A percentile compares a stretch with the other conserved stretches of the same genome.
These are phyloP conservation scores for Heterodera filipjevi DNA, from an alignment of 2,888 invertebrate species.

Conservation along the genomic window DNA sequence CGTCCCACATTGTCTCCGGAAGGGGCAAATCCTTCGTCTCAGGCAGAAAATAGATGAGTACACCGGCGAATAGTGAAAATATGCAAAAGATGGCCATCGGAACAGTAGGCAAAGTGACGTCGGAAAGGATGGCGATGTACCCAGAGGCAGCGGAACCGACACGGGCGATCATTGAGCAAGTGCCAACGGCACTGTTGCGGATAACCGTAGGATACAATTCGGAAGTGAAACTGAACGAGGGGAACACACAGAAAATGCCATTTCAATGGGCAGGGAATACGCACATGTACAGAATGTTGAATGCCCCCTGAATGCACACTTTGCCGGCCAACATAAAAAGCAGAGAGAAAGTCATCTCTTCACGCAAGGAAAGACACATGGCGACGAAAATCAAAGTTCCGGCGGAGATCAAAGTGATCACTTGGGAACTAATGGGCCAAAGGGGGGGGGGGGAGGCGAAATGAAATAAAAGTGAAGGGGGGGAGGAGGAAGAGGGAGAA, in stretches of 20 bases:
- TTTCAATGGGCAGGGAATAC: not conserved
- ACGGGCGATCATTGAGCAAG: slow-evolving; percentile 62
- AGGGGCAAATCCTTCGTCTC: slow-evolving; percentile 63
- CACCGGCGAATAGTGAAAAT: slow-evolving; percentile 54
- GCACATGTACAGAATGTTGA: slow-evolving; percentile 63
- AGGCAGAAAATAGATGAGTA: slow-evolving; percentile 61
- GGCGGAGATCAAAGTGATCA: slow-evolving; percentile 59
- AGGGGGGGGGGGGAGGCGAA: not conserved
- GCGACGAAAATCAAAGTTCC: slow-evolving; percentile 61
- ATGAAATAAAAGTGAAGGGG: too few relatives aligned
- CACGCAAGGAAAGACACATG: slow-evolving; percentile 52
- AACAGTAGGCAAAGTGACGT: slow-evolving; percentile 49
- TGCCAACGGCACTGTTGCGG: slow-evolving; percentile 63
- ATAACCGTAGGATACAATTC: slow-evolving; percentile 65
- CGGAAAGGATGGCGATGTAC: slow-evolving; percentile 38
- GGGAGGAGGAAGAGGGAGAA: too few relatives aligned
- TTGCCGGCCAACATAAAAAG: slow-evolving; percentile 63
- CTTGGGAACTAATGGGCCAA: slow-evolving; percentile 53
- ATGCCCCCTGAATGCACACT: slow-evolving; percentile 64
- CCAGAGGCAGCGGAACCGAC: slow-evolving; percentile 63
- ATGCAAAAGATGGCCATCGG: slow-evolving; percentile 65
- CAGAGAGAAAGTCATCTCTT: slow-evolving; percentile 51
- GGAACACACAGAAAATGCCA: slow-evolving; percentile 58
- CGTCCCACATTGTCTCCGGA: slow-evolving; percentile 61
- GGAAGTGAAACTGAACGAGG: slow-evolving; percentile 52